Evolutionary conservation across 2,888 invertebrate species (phyloP).

Genomic region (Aphrophora alni): DNA sequence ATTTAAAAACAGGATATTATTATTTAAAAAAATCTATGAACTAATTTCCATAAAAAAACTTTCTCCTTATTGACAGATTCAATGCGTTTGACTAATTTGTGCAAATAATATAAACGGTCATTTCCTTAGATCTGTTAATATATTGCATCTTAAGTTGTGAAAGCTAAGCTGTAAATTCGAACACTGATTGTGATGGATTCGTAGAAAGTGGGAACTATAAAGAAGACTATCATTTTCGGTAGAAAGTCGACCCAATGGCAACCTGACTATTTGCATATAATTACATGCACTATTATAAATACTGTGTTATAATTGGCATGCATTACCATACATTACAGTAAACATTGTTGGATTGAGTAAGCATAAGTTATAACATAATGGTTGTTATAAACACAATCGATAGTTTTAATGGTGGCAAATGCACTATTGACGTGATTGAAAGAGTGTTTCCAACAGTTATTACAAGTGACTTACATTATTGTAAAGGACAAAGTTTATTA

Average conservation of each 20-base stretch:
- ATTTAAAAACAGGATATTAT: no score
- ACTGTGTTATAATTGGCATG: neutral
- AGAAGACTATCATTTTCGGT: neutral
- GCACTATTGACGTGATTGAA: no score
- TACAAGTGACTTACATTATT: no score
- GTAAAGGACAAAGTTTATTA: no score
- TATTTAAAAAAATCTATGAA: no score
- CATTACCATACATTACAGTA: neutral
- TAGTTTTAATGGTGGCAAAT: no score
- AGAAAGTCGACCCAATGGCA: neutral
- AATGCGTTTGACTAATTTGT: no score
- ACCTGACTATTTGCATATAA: neutral
- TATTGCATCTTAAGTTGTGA: neutral
- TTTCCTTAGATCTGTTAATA: neutral
- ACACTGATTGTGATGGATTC: neutral
- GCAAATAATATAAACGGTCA: neutral
- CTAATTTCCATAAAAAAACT: neutral
- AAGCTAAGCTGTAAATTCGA: neutral
- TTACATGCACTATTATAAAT: neutral
- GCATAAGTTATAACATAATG: no score
- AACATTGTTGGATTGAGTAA: no score
- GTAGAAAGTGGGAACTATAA: neutral
- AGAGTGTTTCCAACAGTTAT: no score
- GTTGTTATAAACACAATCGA: no score
- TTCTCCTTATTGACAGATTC: neutral